A percentile compares a stretch with the other conserved stretches of the same genome.
Evolutionary conservation across 2,888 invertebrate species (phyloP).

Genomic region (Alitta virens): DNA sequence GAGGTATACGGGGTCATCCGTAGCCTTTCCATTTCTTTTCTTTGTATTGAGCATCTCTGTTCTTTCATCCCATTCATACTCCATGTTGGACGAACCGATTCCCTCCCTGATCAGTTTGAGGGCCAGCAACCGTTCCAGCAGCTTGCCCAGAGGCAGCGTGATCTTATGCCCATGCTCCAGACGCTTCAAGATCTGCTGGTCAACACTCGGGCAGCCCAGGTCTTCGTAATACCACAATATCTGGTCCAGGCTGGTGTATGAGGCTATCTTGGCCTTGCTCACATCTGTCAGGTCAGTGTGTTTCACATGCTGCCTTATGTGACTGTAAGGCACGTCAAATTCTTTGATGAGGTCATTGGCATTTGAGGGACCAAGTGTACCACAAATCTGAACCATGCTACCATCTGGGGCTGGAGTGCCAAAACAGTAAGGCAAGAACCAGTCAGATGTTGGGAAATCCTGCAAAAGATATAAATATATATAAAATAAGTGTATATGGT

Average conservation of each 20-base stretch:
- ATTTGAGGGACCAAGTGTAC: conserved; percentile 41
- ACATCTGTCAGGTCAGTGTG: conserved; percentile 38
- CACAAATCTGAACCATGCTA: conserved; percentile 38
- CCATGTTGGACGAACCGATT: background rate
- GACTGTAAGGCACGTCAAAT: conserved; percentile 47
- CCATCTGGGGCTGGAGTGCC: conserved; percentile 46
- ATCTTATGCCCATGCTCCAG: conserved; percentile 40
- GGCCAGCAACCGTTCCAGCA: conserved; percentile 51
- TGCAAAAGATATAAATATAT: too few species aligned
- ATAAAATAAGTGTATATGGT: too few species aligned
- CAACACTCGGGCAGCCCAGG: conserved; percentile 43
- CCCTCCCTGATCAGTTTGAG: conserved; percentile 37
- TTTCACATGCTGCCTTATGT: conserved; percentile 34
- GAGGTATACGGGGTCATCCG: too few species aligned
- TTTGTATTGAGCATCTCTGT: background rate
- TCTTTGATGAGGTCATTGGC: conserved; percentile 48
- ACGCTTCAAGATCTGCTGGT: conserved; percentile 41
- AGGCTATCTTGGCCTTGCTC: conserved; percentile 48
- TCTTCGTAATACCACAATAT: conserved; percentile 56
- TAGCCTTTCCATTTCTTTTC: too few species aligned
- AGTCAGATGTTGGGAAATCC: conserved; percentile 51
- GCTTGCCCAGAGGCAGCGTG: conserved; percentile 50
- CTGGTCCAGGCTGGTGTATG: conserved; percentile 45
- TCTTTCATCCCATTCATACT: background rate
- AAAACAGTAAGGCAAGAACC: conserved; percentile 54